A percentile compares a stretch with the other conserved stretches of the same genome.
These are phyloP conservation scores for Drosophila mulleri DNA, from an alignment of 2,888 invertebrate species.

Conservation along the genomic window DNA sequence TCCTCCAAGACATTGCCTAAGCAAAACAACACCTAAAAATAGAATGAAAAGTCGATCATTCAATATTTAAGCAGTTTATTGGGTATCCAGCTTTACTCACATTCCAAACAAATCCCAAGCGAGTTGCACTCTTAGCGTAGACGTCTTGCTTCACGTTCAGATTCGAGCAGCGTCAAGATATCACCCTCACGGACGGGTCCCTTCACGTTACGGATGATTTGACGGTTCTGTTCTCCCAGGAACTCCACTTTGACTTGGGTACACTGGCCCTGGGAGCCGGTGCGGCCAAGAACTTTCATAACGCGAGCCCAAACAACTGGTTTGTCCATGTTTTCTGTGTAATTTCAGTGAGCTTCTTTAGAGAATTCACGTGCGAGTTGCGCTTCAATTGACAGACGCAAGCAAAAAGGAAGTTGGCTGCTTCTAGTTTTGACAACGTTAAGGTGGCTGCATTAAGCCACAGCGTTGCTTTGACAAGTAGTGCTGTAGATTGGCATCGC, in stretches of 20 bases:
- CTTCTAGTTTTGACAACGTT: conserved; percentile 34
- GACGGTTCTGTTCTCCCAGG: conserved; percentile 97
- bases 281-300: conserved; percentile 98
- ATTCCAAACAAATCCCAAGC: conserved; percentile 36
- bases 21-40: conserved; percentile 25
- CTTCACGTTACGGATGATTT: conserved; percentile 99
- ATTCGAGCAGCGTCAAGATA: conserved; percentile 98
- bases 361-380: conserved; percentile 66
- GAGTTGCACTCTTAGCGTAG: conserved; percentile 87
- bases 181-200: conserved; percentile 99
- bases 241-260: conserved; percentile 99
- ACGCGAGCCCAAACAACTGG: conserved; percentile 96
- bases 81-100: conserved; percentile 18
- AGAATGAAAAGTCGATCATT: background rate
- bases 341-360: conserved; percentile 38
- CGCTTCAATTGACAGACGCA: conserved; percentile 80
- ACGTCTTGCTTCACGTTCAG: conserved; percentile 99
- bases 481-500: conserved; percentile 11
- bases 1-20: conserved; percentile 9
- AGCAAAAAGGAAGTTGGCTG: conserved; percentile 79
- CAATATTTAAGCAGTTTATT: no score
- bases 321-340: conserved; percentile 89
- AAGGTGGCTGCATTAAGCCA: conserved; percentile 56
- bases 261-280: conserved; percentile 99
- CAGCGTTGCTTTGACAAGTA: conserved; percentile 36